These are phyloP conservation scores for Delia radicum DNA, from an alignment of 1,140 invertebrate genomes.

Conservation along the genomic window DNA sequence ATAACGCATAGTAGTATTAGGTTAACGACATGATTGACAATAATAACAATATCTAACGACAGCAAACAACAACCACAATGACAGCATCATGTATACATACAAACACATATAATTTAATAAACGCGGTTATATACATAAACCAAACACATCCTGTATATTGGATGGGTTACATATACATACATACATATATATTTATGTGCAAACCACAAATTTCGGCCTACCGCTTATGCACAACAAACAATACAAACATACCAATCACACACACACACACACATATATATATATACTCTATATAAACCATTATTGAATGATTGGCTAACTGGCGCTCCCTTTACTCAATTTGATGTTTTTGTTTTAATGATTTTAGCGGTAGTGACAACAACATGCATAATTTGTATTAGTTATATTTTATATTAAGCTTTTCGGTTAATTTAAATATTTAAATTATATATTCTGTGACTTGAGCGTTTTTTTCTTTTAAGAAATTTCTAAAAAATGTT, in stretches of 20 bases:
- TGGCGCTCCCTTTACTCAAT: no score
- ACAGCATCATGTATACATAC: neutral
- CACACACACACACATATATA: neutral
- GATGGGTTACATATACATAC: neutral
- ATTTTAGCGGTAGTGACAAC: no score
- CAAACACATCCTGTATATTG: no score
- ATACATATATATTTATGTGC: neutral
- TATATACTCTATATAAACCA: no score
- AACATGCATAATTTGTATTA: no score
- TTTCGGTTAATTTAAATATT: no score
- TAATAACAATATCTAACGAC: conserved; percentile 4
- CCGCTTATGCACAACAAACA: neutral
- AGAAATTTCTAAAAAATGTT: no score
- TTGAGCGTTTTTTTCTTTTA: no score
- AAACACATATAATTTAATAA: neutral
- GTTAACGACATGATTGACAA: conserved; percentile 24
- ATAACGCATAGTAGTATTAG: conserved; percentile 13
- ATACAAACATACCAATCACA: neutral
- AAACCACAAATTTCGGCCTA: neutral
- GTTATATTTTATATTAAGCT: no score
- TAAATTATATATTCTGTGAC: no score
- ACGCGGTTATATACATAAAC: neutral
- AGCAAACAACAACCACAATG: neutral
- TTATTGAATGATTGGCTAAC: no score
- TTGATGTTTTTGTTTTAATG: no score